These are phyloP conservation scores for Piezodorus guildinii DNA, from an alignment of 1,140 invertebrate genomes.

Conservation along the genomic window DNA sequence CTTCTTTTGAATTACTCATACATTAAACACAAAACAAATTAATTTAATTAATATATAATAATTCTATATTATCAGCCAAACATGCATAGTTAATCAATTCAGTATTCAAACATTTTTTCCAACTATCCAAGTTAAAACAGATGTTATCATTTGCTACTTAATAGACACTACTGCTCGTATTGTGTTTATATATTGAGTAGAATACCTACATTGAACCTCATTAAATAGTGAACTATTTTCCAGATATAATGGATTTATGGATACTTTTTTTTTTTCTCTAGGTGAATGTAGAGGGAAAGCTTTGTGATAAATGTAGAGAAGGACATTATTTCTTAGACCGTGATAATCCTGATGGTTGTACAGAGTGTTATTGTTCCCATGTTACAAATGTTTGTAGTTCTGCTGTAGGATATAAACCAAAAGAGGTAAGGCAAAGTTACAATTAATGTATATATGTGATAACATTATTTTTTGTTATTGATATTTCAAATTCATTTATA, in stretches of 20 bases:
- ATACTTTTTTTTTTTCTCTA: slow-evolving; percentile 33
- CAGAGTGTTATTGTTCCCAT: slow-evolving; percentile 85
- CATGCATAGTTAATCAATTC: too few relatives aligned
- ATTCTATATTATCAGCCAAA: too few relatives aligned
- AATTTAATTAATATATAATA: not conserved
- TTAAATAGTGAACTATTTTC: too few relatives aligned
- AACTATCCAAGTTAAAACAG: too few relatives aligned
- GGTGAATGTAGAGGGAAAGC: slow-evolving; percentile 61
- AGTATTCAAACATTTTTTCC: too few relatives aligned
- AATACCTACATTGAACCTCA: too few relatives aligned
- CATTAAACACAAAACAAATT: too few relatives aligned
- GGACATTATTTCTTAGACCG: slow-evolving; percentile 72
- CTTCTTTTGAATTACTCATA: not conserved
- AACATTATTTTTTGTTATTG: too few relatives aligned
- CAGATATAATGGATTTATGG: too few relatives aligned
- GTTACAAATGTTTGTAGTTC: slow-evolving; percentile 56
- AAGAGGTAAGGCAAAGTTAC: slow-evolving; percentile 37
- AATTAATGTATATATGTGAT: not conserved
- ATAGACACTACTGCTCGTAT: too few relatives aligned
- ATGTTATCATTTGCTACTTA: too few relatives aligned
- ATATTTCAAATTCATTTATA: slow-evolving; percentile 26
- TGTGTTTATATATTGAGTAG: too few relatives aligned
- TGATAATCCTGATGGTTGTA: slow-evolving; percentile 70
- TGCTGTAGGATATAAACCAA: slow-evolving; percentile 44
- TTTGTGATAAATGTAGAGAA: slow-evolving; percentile 68